phyloP scores from a whole-genome alignment of 2,797 vertebrate species.

The Ispidina picta region DNA sequence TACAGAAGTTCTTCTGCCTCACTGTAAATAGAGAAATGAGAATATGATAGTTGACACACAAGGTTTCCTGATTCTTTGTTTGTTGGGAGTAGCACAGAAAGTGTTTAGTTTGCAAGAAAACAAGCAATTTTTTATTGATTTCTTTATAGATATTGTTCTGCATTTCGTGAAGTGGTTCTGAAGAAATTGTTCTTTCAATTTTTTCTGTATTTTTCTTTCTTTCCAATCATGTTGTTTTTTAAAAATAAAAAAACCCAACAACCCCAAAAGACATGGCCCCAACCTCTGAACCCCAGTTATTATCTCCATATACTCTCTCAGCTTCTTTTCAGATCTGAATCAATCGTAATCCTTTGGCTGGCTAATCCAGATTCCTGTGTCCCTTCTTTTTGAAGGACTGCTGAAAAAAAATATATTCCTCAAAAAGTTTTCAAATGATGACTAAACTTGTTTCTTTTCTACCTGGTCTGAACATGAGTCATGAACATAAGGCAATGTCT shows the following conservation, averaged over 20 bases:
- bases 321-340: background rate
- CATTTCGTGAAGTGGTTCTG: background rate
- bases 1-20: background rate
- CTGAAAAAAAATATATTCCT: background rate
- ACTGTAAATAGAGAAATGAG: background rate
- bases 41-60: background rate
- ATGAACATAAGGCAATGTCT: background rate
- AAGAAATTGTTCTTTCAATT: background rate
- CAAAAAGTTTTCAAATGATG: background rate
- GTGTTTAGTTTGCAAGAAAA: background rate
- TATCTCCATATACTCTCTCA: background rate
- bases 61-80: background rate
- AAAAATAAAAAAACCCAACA: rapidly evolving
- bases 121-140: background rate
- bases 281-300: background rate
- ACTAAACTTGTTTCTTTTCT: background rate
- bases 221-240: background rate
- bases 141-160: background rate
- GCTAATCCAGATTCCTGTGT: background rate
- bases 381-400: background rate
- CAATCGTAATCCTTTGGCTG: background rate
- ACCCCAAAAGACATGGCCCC: rapidly evolving
- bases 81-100: background rate
- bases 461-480: background rate
- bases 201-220: background rate